Evolutionary conservation across 2,113 vertebrate genomes (phyloP).

Genomic region (Leptobrachium ailaonicum): DNA sequence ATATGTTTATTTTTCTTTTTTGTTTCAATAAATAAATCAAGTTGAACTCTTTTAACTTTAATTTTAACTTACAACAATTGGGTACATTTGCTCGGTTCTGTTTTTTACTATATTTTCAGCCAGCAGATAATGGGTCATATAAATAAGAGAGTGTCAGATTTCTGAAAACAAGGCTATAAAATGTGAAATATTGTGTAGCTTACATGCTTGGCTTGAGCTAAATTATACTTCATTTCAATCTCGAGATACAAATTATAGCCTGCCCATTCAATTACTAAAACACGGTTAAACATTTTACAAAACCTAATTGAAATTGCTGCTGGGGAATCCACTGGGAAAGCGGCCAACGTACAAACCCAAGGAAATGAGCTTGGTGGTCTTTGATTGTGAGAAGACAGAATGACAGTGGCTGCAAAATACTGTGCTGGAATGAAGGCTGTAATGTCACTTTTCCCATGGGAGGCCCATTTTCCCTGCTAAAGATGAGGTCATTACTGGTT

Average conservation of each 20-base stretch:
- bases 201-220: conserved; percentile 1
- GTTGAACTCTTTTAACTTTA: too few relatives aligned
- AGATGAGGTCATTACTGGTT: conserved; percentile 50
- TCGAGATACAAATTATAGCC: conserved; percentile 39
- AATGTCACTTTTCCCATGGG: conserved; percentile 51
- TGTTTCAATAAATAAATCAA: too few relatives aligned
- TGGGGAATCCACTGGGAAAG: conserved; percentile 47
- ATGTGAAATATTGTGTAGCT: neutral
- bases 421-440: conserved; percentile 44
- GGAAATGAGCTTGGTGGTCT: conserved; percentile 49
- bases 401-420: conserved; percentile 46
- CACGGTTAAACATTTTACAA: conserved; percentile 42
- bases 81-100: neutral
- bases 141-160: neutral
- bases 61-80: too few relatives aligned
- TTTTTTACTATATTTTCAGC: neutral
- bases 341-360: conserved; percentile 26
- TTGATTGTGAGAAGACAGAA: conserved; percentile 50
- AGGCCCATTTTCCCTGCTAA: conserved; percentile 39
- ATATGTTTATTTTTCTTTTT: too few relatives aligned
- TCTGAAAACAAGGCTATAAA: neutral
- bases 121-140: neutral
- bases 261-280: conserved; percentile 47
- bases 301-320: conserved; percentile 48
- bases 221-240: conserved; percentile 37